A percentile compares a stretch with the other conserved stretches of the same genome.
phyloP scores from a whole-genome alignment of 2,888 invertebrate genomes.

The Dynastes grantii region DNA sequence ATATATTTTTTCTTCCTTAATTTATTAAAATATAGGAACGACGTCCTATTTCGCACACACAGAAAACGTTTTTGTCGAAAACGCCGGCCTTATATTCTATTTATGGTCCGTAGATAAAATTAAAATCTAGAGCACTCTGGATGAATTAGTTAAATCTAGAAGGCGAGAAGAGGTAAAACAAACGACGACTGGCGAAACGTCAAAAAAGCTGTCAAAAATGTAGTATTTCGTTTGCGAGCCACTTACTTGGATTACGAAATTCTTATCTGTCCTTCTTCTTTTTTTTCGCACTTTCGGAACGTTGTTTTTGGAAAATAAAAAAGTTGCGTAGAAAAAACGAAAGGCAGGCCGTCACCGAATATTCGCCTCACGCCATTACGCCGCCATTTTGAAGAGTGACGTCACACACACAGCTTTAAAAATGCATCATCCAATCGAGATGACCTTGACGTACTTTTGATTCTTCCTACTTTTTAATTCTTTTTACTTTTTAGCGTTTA shows the following conservation, averaged over 20 bases:
- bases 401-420: slow-evolving; percentile 48
- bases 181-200: not conserved
- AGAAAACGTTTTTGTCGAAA: not conserved
- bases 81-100: not conserved
- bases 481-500: not conserved
- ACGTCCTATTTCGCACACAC: not conserved
- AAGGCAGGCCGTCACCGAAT: slow-evolving; percentile 25
- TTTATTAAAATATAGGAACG: slow-evolving; percentile 8
- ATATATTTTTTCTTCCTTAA: not conserved
- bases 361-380: slow-evolving; percentile 47
- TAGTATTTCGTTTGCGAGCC: not conserved
- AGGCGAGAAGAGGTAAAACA: slow-evolving; percentile 8
- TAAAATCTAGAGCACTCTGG: slow-evolving; percentile 22
- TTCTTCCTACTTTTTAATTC: not conserved
- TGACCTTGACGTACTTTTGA: slow-evolving; percentile 47
- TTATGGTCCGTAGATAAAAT: slow-evolving; percentile 1
- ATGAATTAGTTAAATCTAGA: slow-evolving; percentile 1
- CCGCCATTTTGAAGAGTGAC: slow-evolving; percentile 55
- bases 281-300: slow-evolving; percentile 12
- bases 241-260: slow-evolving; percentile 7
- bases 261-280: not conserved
- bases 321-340: slow-evolving; percentile 6
- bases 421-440: slow-evolving; percentile 38
- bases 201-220: slow-evolving; percentile 5
- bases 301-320: too few relatives aligned